These are phyloP conservation scores for Podarcis cretensis DNA, from an alignment of 2,113 vertebrate genomes.

Conservation along the genomic window DNA sequence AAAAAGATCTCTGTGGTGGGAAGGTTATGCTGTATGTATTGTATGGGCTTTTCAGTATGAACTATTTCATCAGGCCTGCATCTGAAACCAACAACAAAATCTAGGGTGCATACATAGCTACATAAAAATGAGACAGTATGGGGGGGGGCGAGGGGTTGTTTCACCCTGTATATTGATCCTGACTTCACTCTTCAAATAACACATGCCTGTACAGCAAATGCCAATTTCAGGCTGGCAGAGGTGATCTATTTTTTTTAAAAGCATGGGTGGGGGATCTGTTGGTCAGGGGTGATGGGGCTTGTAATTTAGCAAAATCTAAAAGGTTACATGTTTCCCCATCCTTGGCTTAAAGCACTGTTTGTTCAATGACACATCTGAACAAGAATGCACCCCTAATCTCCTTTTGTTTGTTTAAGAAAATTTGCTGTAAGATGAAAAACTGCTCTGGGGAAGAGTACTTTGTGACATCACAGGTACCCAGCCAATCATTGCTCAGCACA, in stretches of 20 bases:
- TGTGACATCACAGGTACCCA: background rate
- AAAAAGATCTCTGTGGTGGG: background rate
- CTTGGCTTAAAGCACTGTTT: background rate
- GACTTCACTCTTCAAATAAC: background rate
- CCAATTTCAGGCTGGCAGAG: background rate
- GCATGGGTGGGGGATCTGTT: no score
- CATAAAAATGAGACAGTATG: background rate
- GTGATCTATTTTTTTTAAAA: background rate
- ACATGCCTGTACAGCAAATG: background rate
- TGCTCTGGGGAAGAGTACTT: background rate
- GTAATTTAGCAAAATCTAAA: no score
- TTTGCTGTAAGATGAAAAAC: background rate
- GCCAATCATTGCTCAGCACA: background rate
- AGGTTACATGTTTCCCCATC: no score
- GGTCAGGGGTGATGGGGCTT: no score
- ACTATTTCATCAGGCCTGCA: background rate
- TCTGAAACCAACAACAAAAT: background rate
- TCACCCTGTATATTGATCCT: background rate
- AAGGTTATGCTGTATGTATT: background rate
- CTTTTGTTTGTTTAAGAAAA: background rate
- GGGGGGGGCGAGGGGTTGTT: background rate
- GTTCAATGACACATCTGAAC: background rate
- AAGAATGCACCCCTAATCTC: background rate
- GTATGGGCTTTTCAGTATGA: background rate
- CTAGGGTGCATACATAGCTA: background rate